Evolutionary conservation across 2,113 vertebrate species (phyloP).

Genomic region (Colius striatus): DNA sequence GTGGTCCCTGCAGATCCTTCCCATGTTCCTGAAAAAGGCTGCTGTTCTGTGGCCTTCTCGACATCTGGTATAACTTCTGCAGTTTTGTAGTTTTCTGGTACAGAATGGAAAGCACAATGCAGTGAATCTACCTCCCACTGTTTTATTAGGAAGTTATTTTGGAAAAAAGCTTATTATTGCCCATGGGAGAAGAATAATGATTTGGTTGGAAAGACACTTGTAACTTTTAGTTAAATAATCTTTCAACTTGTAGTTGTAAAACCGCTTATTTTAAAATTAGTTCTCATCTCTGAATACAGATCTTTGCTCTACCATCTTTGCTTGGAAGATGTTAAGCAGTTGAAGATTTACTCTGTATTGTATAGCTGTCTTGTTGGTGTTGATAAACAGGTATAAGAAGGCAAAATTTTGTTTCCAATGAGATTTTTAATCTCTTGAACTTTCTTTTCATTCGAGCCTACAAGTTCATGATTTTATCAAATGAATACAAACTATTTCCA

Average conservation of each 20-base stretch:
- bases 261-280: not conserved
- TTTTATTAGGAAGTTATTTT: not conserved
- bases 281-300: not conserved
- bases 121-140: not conserved
- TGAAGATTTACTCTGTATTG: not conserved
- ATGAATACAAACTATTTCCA: not conserved
- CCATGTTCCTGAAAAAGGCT: not conserved
- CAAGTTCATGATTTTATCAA: not conserved
- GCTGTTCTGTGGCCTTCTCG: not conserved
- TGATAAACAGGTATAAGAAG: not conserved
- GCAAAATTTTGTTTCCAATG: not conserved
- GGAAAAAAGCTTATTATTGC: not conserved
- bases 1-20: not conserved
- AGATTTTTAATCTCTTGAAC: not conserved
- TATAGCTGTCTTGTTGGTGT: not conserved
- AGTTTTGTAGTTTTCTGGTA: not conserved
- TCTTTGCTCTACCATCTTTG: not conserved
- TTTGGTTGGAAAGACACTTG: not conserved
- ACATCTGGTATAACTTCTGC: not conserved
- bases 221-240: not conserved
- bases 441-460: constrained; percentile 9
- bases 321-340: not conserved
- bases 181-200: not conserved
- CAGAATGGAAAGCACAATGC: not conserved
- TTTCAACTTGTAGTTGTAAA: not conserved